Conservation (phyloP, 2,888 invertebrate species). For the Bhutanitis thaidina region DNA sequence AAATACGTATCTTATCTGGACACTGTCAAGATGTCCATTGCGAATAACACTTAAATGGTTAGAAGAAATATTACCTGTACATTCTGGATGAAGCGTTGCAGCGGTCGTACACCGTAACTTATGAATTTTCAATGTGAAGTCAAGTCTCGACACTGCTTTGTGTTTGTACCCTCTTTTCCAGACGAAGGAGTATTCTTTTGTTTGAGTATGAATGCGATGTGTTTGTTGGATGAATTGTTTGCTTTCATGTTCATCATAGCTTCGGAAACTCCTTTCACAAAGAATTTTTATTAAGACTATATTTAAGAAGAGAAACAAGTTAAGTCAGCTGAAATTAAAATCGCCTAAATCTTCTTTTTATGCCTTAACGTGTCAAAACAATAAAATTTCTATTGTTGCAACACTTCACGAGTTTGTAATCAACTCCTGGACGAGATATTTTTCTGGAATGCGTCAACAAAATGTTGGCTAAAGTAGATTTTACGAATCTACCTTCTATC, state of each 20-base stretch:
- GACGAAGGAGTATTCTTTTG: conserved; percentile 21
- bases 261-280: conserved; percentile 12
- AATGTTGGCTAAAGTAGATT: too few relatives aligned
- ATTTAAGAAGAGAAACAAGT: background rate
- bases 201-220: conserved; percentile 20
- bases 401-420: too few relatives aligned
- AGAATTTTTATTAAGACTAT: conserved; percentile 7
- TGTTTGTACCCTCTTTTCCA: conserved; percentile 21
- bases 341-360: too few relatives aligned
- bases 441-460: too few relatives aligned
- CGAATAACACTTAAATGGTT: background rate
- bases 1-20: too few relatives aligned
- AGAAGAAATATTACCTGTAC: conserved; percentile 10
- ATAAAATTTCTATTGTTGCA: too few relatives aligned
- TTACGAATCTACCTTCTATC: too few relatives aligned
- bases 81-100: conserved; percentile 9
- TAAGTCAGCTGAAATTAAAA: too few relatives aligned
- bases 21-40: background rate
- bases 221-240: conserved; percentile 20
- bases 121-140: conserved; percentile 21
- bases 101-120: conserved; percentile 16
- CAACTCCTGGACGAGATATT: too few relatives aligned
- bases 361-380: too few relatives aligned
- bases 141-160: conserved; percentile 20
- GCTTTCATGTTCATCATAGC: conserved; percentile 14